A percentile compares a stretch with the other conserved stretches of the same genome.
phyloP scores from a whole-genome alignment of 2,888 invertebrate species.

The Catonia carolina region DNA sequence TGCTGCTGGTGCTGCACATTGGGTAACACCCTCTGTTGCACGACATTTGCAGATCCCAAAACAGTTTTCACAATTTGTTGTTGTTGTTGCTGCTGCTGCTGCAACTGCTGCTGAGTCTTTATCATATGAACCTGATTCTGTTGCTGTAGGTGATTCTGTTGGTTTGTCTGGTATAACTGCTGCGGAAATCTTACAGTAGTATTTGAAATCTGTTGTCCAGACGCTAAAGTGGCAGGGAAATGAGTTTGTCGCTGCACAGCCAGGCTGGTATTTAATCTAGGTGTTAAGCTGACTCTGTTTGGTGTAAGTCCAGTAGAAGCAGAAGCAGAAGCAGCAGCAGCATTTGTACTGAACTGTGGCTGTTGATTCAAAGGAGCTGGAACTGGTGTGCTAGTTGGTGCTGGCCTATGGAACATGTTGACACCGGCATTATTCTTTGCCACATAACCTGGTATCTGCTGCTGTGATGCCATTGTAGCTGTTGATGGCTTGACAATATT shows the following conservation, averaged over 20 bases:
- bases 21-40: no score
- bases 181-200: slow-evolving; percentile 27
- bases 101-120: slow-evolving; percentile 31
- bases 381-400: no score
- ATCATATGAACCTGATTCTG: slow-evolving; percentile 26
- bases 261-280: no score
- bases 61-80: slow-evolving; percentile 24
- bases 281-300: no score
- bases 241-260: not conserved
- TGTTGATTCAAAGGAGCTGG: no score
- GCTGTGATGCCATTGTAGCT: slow-evolving; percentile 3
- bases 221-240: slow-evolving; percentile 1
- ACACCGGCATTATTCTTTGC: no score
- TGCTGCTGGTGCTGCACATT: no score
- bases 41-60: not conserved
- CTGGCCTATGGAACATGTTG: no score
- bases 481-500: slow-evolving; percentile 18
- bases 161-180: slow-evolving; percentile 38
- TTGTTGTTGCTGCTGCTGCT: slow-evolving; percentile 26
- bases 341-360: slow-evolving; percentile 1
- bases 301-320: not conserved
- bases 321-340: not conserved
- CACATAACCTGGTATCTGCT: not conserved
- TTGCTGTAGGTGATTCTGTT: slow-evolving; percentile 35
- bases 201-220: not conserved